A percentile compares a stretch with the other conserved stretches of the same genome.
phyloP scores from a whole-genome alignment of 2,888 invertebrate genomes.

The Exocentrus adspersus region DNA sequence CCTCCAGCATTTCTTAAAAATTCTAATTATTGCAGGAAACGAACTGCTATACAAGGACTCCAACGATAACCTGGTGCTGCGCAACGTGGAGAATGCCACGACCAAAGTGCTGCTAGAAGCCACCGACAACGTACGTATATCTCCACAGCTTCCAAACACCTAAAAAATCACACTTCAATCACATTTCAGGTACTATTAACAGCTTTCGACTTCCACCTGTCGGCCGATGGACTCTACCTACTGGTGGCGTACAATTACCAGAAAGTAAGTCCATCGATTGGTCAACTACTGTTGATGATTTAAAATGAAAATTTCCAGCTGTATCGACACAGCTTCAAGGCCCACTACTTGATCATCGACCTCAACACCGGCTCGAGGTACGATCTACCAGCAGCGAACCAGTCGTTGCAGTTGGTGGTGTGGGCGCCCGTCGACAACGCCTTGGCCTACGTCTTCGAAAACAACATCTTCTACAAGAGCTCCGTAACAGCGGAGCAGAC shows the following conservation, averaged over 20 bases:
- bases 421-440: slow-evolving; percentile 82
- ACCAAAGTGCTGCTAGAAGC: slow-evolving; percentile 45
- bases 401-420: slow-evolving; percentile 73
- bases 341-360: slow-evolving; percentile 77
- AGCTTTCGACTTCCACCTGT: slow-evolving; percentile 69
- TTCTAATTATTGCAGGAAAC: slow-evolving; percentile 64
- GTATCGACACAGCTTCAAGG: slow-evolving; percentile 82
- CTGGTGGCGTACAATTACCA: slow-evolving; percentile 71
- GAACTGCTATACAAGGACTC: slow-evolving; percentile 72
- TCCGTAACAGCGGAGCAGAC: slow-evolving; percentile 51
- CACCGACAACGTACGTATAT: slow-evolving; percentile 48
- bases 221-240: slow-evolving; percentile 73
- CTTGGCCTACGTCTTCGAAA: slow-evolving; percentile 76
- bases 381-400: slow-evolving; percentile 49
- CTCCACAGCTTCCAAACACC: not conserved
- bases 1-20: too few relatives aligned
- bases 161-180: not conserved
- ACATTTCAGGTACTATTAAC: slow-evolving; percentile 57
- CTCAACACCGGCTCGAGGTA: slow-evolving; percentile 66
- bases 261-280: slow-evolving; percentile 69
- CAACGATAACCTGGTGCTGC: slow-evolving; percentile 69
- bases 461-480: slow-evolving; percentile 81
- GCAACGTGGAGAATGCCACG: slow-evolving; percentile 60
- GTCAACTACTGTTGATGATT: too few relatives aligned
- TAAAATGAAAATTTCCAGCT: slow-evolving; percentile 65